Percentiles rank a stretch among this genome's conserved stretches.
Evolutionary conservation across 2,797 vertebrate species (phyloP).

Genomic region (Trichosurus vulpecula): DNA sequence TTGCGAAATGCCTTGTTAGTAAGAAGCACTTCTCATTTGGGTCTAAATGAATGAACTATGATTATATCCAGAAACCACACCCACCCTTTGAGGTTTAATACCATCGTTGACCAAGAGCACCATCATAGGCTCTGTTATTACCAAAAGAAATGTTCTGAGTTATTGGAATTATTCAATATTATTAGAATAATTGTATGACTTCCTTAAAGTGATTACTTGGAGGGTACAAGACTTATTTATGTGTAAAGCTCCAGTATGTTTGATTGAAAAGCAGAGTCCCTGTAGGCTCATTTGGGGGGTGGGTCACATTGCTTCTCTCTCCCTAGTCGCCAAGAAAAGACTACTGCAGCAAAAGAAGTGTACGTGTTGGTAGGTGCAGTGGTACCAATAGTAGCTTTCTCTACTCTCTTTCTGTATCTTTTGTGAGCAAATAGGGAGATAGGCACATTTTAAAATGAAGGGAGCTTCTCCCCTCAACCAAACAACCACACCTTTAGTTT

Average conservation of each 20-base stretch:
- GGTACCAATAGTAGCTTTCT: neutral
- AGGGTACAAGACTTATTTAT: neutral
- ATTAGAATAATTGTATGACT: neutral
- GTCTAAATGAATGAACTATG: neutral
- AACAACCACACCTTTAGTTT: neutral
- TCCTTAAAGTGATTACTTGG: neutral
- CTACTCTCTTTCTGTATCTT: neutral
- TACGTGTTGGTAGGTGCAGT: neutral
- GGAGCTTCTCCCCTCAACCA: neutral
- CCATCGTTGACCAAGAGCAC: neutral
- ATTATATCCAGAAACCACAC: neutral
- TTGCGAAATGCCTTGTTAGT: neutral
- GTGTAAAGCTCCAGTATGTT: neutral
- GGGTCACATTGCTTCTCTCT: neutral
- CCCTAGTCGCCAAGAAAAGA: neutral
- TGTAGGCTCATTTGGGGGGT: neutral
- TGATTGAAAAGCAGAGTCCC: neutral
- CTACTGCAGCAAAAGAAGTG: neutral
- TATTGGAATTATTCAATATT: too few species aligned
- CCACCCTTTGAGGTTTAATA: neutral
- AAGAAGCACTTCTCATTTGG: neutral
- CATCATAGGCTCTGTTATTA: neutral
- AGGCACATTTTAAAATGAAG: neutral
- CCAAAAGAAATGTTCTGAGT: neutral
- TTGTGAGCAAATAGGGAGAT: neutral